phyloP scores from a whole-genome alignment of 2,888 invertebrate species.

The Lasius platythorax region DNA sequence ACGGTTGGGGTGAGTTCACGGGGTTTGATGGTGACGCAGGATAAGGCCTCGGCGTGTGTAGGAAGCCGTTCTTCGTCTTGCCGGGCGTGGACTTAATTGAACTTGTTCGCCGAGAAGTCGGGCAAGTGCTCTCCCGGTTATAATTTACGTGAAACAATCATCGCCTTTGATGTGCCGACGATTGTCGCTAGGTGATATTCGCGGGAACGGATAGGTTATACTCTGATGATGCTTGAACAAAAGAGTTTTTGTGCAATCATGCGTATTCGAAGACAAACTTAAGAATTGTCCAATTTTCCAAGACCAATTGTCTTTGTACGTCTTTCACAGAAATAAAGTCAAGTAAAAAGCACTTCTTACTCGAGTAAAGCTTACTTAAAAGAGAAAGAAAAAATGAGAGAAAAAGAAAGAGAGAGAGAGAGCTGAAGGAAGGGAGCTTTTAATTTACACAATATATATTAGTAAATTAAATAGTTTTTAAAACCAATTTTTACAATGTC shows the following conservation, averaged over 20 bases:
- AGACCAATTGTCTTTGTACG: conserved; percentile 5
- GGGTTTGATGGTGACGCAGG: conserved; percentile 65
- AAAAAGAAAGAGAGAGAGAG: not conserved
- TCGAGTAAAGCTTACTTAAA: not conserved
- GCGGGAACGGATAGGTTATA: conserved; percentile 55
- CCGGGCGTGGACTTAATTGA: conserved; percentile 84
- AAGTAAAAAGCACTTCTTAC: not conserved
- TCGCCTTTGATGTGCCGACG: conserved; percentile 84
- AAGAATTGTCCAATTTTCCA: conserved; percentile 20
- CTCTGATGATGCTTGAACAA: not conserved
- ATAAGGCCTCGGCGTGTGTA: conserved; percentile 74
- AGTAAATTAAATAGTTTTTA: not conserved
- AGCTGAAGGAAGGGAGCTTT: not conserved
- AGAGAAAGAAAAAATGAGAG: too few relatives aligned
- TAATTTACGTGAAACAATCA: conserved; percentile 86
- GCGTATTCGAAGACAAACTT: conserved; percentile 28
- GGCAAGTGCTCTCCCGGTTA: conserved; percentile 83
- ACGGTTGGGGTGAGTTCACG: conserved; percentile 50
- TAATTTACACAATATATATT: not conserved
- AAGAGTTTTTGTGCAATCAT: conserved; percentile 25
- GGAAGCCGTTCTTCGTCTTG: conserved; percentile 81
- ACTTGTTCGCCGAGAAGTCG: conserved; percentile 86
- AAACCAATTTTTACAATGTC: not conserved
- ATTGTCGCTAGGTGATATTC: conserved; percentile 76
- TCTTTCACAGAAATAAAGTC: not conserved